Evolutionary conservation across 2,888 invertebrate species (phyloP).

Genomic region (Monoplex corrugatus): DNA sequence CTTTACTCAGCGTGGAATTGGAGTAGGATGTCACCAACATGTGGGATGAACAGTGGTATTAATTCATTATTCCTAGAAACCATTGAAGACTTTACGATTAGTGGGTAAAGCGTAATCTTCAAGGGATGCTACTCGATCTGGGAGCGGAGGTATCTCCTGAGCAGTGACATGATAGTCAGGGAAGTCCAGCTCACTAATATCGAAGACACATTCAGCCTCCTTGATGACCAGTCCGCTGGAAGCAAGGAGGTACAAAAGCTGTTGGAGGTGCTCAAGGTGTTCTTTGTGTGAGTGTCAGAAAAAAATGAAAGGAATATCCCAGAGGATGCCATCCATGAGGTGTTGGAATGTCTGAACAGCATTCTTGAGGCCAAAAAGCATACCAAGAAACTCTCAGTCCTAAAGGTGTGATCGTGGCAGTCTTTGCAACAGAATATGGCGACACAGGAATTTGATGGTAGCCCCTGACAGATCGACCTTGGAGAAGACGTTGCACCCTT

Average conservation of each 20-base stretch:
- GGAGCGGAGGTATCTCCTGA: constrained; percentile 36
- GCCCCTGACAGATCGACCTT: constrained; percentile 54
- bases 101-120: too few species aligned
- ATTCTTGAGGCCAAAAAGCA: constrained; percentile 33
- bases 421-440: constrained; percentile 36
- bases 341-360: constrained; percentile 38
- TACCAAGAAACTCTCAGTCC: constrained; percentile 43
- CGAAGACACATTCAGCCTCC: constrained; percentile 31
- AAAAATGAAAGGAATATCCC: constrained; percentile 7
- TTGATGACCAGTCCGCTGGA: constrained; percentile 35
- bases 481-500: constrained; percentile 58
- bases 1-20: too few species aligned
- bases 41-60: too few species aligned
- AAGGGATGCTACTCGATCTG: too few species aligned
- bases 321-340: constrained; percentile 34
- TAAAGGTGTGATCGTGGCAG: not conserved
- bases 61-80: too few species aligned
- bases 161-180: constrained; percentile 37
- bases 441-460: constrained; percentile 47
- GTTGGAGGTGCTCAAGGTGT: constrained; percentile 31
- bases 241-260: constrained; percentile 27
- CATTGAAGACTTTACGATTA: too few species aligned
- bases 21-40: too few species aligned
- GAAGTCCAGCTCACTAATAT: constrained; percentile 36
- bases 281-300: constrained; percentile 42